Conservation (phyloP, 2,797 vertebrate species). For the Ptychobarbus kaznakovi region DNA sequence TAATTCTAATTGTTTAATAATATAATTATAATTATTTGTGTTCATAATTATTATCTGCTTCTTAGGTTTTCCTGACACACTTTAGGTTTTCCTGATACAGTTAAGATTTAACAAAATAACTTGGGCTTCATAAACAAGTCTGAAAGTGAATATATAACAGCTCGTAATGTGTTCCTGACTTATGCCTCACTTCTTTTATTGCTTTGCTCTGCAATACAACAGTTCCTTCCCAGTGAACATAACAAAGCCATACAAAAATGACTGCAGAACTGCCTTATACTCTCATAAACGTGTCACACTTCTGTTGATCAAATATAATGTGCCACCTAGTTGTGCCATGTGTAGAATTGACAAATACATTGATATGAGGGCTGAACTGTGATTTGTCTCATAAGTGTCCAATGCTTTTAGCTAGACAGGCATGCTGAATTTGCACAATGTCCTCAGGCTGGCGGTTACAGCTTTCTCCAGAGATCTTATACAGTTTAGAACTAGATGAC, state of each 20-base stretch:
- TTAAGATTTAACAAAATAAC: constrained; percentile 23
- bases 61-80: constrained; percentile 13
- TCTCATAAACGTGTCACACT: constrained; percentile 13
- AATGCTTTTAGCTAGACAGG: not conserved
- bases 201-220: constrained; percentile 17
- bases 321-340: constrained; percentile 3
- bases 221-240: constrained; percentile 13
- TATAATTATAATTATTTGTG: not conserved
- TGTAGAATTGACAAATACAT: constrained; percentile 23
- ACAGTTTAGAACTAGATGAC: not conserved
- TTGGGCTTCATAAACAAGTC: constrained; percentile 26
- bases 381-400: not conserved
- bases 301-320: constrained; percentile 10
- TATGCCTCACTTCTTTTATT: constrained; percentile 28
- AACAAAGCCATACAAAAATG: constrained; percentile 30
- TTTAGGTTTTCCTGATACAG: not conserved
- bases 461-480: not conserved
- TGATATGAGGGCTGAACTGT: not conserved
- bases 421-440: constrained; percentile 13
- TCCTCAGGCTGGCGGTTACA: not conserved
- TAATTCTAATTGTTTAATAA: not conserved
- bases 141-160: constrained; percentile 20
- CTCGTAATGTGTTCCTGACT: constrained; percentile 23
- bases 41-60: not conserved
- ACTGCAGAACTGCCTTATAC: constrained; percentile 9